A percentile compares a stretch with the other conserved stretches of the same genome.
Conservation (phyloP, 2,113 vertebrate genomes). For the Leucopsar rothschildi region DNA sequence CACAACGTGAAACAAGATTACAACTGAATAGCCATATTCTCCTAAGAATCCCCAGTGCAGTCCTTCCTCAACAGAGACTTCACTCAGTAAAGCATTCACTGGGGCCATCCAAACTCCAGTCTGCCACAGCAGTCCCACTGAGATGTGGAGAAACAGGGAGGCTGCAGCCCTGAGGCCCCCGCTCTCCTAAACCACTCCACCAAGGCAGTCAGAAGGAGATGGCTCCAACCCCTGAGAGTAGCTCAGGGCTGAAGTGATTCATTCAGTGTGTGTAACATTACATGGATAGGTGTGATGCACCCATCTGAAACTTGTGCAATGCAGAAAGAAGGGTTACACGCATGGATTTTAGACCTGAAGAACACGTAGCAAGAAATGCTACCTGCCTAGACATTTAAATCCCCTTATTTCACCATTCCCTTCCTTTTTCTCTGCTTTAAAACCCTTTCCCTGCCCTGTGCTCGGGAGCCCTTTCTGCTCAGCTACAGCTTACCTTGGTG, state of each 20-base stretch:
- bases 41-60: not conserved
- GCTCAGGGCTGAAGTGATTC: not conserved
- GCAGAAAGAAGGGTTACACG: not conserved
- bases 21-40: not conserved
- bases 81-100: not conserved
- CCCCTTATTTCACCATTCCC: not conserved
- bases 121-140: not conserved
- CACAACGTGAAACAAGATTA: not conserved
- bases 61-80: not conserved
- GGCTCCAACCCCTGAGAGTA: accelerated
- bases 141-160: not conserved
- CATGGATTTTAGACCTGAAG: not conserved
- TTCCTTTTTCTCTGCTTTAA: not conserved
- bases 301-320: not conserved
- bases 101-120: not conserved
- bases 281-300: not conserved
- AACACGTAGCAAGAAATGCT: not conserved
- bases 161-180: not conserved
- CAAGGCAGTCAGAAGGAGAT: not conserved
- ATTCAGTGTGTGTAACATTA: accelerated
- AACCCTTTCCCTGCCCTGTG: not conserved
- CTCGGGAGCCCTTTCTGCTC: not conserved
- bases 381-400: not conserved
- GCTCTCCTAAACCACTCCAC: not conserved
- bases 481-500: not conserved